Evolutionary conservation across 1,140 invertebrate genomes (phyloP), one percentile per base, ranked within the genome.

Genomic region (Rhagoletis zephyria): DNA sequence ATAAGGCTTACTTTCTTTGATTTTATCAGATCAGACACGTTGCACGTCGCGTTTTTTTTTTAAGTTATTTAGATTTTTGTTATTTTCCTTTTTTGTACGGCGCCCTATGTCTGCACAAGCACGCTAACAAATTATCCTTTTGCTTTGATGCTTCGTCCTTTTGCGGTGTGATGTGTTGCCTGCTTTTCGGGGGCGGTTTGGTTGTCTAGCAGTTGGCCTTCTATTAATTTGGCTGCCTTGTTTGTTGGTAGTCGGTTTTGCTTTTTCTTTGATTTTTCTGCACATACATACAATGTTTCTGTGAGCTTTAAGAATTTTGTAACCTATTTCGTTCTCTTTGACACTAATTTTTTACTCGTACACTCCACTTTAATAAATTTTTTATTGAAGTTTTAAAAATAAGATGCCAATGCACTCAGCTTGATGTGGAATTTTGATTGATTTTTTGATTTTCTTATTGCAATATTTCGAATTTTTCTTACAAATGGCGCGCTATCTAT

Each of bases 121-220:
- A 48, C n/a, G 48, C 70, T 51, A 74, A 4, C 48, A 81, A 81
- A 81, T 81, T 81, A 81, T 81, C 74, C 74, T 81, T 74, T 81
- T 81, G 74, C 74, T 81, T 81, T 81, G 74, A 81, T 81, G 48
- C 74, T 81, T 81, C n/a, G 74, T 19, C 42, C 10, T 48, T n/a
- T 40, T 45, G 51, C 42, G 9, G 48, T 81, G 3, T 74, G 45
- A 16, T 42, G 12, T 74, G 70, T 74, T 81, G 16, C 48, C 6
- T 56, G 10, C 56, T 81, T 51, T 77, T 4, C 30, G 45, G 74
- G 74, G 74, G 74, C 9, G 45, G 74, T 81, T 81, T 81, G 9
- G 74, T 51, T 74, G 40, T 74, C 67, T 45, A 74, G 42, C 67
- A 16, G 45, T 81, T 19, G 74, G 48, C 16, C 16, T n/a, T n/a